Percentiles rank a stretch among this genome's conserved stretches.
These are phyloP conservation scores for Corythornis madagascariensis DNA, from an alignment of 2,113 vertebrate species.

Conservation along the genomic window DNA sequence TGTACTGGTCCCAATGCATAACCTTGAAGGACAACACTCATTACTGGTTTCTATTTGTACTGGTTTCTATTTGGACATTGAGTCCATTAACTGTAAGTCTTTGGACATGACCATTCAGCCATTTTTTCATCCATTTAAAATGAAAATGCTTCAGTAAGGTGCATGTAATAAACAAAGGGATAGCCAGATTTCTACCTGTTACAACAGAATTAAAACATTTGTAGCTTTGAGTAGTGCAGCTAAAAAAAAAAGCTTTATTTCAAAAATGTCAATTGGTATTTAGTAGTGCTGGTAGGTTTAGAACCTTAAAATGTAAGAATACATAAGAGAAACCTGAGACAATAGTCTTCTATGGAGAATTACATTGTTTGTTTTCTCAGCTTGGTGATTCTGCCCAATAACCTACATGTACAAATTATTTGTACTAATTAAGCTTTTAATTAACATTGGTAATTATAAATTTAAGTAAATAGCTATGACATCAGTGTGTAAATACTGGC, in stretches of 20 bases:
- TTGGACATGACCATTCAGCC: background rate
- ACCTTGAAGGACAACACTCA: background rate
- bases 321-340: background rate
- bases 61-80: background rate
- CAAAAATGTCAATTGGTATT: background rate
- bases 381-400: background rate
- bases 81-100: background rate
- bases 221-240: background rate
- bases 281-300: background rate
- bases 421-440: constrained; percentile 33
- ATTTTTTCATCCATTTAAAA: background rate
- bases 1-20: fast-evolving
- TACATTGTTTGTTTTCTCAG: background rate
- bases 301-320: background rate
- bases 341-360: background rate
- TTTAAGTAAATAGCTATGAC: background rate
- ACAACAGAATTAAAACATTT: background rate
- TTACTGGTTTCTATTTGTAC: background rate
- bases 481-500: background rate
- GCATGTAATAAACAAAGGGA: background rate
- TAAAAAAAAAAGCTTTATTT: background rate
- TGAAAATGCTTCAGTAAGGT: background rate
- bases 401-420: background rate
- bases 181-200: background rate
- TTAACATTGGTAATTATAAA: constrained; percentile 14